Evolutionary conservation across 1,140 invertebrate genomes (phyloP), one percentile per base, ranked within the genome.

Genomic region (Idris sp.): DNA sequence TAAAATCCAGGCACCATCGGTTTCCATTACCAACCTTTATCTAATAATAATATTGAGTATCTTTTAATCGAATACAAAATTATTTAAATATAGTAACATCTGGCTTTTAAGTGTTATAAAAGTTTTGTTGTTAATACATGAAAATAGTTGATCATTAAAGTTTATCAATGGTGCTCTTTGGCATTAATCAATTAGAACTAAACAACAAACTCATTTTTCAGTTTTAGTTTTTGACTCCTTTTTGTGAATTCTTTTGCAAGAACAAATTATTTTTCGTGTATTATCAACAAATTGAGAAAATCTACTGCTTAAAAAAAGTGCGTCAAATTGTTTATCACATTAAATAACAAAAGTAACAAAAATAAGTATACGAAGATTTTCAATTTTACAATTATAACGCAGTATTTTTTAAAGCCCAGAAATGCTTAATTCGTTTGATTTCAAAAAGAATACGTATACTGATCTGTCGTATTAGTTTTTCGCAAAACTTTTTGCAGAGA

Each of bases 401-500:
- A n/a, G n/a, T n/a, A n/a, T n/a, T n/a, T n/a, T n/a, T n/a, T n/a
- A n/a, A n/a, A n/a, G n/a, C n/a, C n/a, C n/a, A n/a, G n/a, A n/a
- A n/a, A n/a, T n/a, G n/a, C n/a, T n/a, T n/a, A n/a, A n/a, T n/a
- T n/a, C n/a, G n/a, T n/a, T 30, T 16, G 14, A 8, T 28, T 49
- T 62, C 81, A 87, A 74, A 86, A 87, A 2, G 71, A 80, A 76
- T 75, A 86, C 15, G 4, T 59, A 14, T 74, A 64, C 36, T 83
- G 49, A 58, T 83, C 64, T 5, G 78, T 80, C 4, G 84, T 88
- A 10, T 79, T 77, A 0, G 87, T 87, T 64, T 77, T 76, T 33
- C 64, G 79, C 0, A 90, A 74, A 49, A 89, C 82, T 26, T 86
- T 69, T 51, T 82, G 67, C n/a, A 90, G 75, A 73, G 87, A 81